Evolutionary conservation across 2,113 vertebrate species (phyloP), one percentile per base, ranked within the genome.

Genomic region (Protomyctophum bolini): DNA sequence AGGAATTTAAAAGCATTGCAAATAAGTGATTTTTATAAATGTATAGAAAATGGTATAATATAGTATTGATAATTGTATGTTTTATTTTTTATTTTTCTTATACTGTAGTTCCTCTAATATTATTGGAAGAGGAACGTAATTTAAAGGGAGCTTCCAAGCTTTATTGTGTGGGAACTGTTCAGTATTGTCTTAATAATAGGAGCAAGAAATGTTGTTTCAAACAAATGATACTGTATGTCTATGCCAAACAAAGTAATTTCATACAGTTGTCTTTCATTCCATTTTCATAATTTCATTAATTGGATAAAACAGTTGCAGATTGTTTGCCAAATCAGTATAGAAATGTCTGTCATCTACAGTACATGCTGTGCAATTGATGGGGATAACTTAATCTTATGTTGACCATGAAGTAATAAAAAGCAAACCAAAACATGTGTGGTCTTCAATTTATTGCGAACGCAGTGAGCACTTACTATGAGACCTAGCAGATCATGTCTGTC

Each of bases 11-110:
- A 79, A 79, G 33, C 54, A 68, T 79, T 80, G 75, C 71, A 82
- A 84, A 88, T 88, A 89, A 86, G 68, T 83, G 86, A 88, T 85
- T 90, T 21, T 91, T 91, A 85, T 87, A 90, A 85, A 83, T 87
- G 75, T 85, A 87, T 81, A 83, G 78, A 76, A 83, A 87, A 79
- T 85, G 62, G 71, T 70, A 69, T 45, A 28, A 66, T 67, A 76
- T 83, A 80, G 66, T 83, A 80, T 73, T 77, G 65, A 85, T 50
- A 76, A 81, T 64, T 74, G 80, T 84, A 76, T 66, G 45, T 64
- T 75, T 82, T 63, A n/a, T n/a, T n/a, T n/a, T n/a, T n/a, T n/a
- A n/a, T 63, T 46, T 63, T 12, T 73, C 70, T 21, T 79, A 71
- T 63, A 41, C 33, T 41, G 33, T 41, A 61, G 41, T 79, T 83